phyloP scores from a whole-genome alignment of 2,113 vertebrate species.

The Bucco capensis region DNA sequence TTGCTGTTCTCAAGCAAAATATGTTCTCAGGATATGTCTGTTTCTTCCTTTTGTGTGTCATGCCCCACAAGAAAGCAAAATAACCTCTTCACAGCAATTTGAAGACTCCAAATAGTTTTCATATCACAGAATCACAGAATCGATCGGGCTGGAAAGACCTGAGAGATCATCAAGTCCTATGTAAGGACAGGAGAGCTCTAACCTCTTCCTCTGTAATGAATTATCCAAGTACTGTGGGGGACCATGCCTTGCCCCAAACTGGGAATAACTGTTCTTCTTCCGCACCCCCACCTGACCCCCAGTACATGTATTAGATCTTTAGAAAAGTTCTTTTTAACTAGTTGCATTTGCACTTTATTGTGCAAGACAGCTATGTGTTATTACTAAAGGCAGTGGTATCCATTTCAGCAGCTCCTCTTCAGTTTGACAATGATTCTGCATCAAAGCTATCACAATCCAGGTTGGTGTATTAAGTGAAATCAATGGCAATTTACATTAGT shows the following conservation, averaged over 20 bases:
- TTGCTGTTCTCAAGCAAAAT: neutral
- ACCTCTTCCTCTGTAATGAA: neutral
- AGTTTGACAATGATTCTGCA: neutral
- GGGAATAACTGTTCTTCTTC: neutral
- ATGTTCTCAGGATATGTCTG: fast-evolving
- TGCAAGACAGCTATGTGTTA: neutral
- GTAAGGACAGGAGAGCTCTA: neutral
- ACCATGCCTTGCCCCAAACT: neutral
- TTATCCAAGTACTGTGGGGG: neutral
- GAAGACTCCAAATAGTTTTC: neutral
- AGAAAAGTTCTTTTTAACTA: neutral
- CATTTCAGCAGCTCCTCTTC: neutral
- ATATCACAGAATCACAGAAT: too few species aligned
- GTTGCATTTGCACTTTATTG: neutral
- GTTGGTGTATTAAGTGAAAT: neutral
- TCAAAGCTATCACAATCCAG: neutral
- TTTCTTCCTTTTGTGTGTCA: neutral
- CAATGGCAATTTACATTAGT: neutral
- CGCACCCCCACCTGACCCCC: too few species aligned
- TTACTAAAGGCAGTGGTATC: neutral
- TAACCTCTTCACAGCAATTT: neutral
- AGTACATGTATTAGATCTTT: fast-evolving
- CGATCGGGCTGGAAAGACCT: too few species aligned
- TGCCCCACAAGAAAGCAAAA: neutral
- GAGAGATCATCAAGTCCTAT: too few species aligned